A percentile compares a stretch with the other conserved stretches of the same genome.
These are phyloP conservation scores for Reticulitermes speratus DNA, from an alignment of 1,140 invertebrate species.

Conservation along the genomic window DNA sequence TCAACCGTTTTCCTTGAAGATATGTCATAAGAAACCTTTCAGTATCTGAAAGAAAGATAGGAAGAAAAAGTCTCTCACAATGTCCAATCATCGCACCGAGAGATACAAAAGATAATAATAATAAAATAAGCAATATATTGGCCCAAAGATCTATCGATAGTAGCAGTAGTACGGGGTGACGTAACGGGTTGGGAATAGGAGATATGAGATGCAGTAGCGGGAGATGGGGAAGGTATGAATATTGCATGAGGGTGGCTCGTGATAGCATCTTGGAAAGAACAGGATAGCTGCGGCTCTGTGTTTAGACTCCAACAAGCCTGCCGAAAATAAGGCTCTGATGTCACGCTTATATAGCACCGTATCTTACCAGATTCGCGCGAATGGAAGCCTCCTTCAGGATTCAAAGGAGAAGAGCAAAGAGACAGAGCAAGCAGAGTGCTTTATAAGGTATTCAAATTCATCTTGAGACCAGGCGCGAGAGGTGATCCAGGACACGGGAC, in stretches of 20 bases:
- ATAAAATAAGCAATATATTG: neutral
- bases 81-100: neutral
- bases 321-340: neutral
- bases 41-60: neutral
- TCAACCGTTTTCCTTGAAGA: neutral
- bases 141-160: neutral
- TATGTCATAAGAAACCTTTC: neutral
- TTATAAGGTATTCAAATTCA: neutral
- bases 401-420: neutral
- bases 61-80: neutral
- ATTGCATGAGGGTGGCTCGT: conserved; percentile 6
- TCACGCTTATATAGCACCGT: neutral
- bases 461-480: neutral
- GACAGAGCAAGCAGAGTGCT: neutral
- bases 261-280: neutral
- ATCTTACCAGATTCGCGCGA: conserved; percentile 10
- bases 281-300: neutral
- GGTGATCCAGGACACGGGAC: neutral
- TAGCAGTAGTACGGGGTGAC: neutral
- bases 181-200: neutral
- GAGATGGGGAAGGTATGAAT: neutral
- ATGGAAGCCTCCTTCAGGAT: neutral
- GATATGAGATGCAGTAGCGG: neutral
- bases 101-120: neutral
- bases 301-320: conserved; percentile 1